Percentiles rank a stretch among this genome's conserved stretches.
Evolutionary conservation across 2,888 invertebrate species (phyloP).

Genomic region (Cyrtodaria siliqua): DNA sequence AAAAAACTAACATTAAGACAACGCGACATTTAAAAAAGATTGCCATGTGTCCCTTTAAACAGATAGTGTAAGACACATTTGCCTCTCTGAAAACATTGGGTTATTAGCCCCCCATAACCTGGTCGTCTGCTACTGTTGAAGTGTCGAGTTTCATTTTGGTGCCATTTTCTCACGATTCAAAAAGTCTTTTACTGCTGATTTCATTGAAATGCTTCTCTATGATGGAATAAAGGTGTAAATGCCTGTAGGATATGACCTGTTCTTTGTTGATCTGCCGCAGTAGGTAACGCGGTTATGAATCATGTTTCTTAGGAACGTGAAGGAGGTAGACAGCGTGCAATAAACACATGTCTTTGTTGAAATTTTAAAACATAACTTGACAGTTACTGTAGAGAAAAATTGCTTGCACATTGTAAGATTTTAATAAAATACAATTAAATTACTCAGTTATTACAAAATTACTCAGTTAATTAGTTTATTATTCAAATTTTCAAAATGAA

Average conservation of each 20-base stretch:
- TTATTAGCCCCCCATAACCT: conserved; percentile 25
- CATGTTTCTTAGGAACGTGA: neutral
- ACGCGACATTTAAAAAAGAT: too few species aligned
- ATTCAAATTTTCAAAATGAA: too few species aligned
- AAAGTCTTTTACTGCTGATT: conserved; percentile 43
- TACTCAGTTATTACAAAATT: too few species aligned
- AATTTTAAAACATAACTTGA: neutral
- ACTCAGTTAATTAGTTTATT: too few species aligned
- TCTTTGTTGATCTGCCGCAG: conserved; percentile 36
- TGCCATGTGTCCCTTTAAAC: too few species aligned
- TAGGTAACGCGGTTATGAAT: neutral
- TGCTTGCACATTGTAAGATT: too few species aligned
- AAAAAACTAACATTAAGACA: too few species aligned
- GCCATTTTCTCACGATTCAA: conserved; percentile 65
- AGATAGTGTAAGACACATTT: too few species aligned
- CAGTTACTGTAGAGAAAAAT: too few species aligned
- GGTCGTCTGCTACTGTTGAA: conserved; percentile 52
- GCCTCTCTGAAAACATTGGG: conserved; percentile 5
- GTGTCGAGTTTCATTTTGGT: conserved; percentile 57
- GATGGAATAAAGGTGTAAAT: conserved; percentile 59
- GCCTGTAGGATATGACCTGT: conserved; percentile 19
- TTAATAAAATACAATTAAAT: too few species aligned
- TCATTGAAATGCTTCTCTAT: conserved; percentile 22
- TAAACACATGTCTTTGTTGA: conserved; percentile 13
- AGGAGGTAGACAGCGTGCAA: conserved; percentile 5